A percentile compares a stretch with the other conserved stretches of the same genome.
Conservation (phyloP, 1,140 invertebrate genomes). For the Armadillidium nasatum region DNA sequence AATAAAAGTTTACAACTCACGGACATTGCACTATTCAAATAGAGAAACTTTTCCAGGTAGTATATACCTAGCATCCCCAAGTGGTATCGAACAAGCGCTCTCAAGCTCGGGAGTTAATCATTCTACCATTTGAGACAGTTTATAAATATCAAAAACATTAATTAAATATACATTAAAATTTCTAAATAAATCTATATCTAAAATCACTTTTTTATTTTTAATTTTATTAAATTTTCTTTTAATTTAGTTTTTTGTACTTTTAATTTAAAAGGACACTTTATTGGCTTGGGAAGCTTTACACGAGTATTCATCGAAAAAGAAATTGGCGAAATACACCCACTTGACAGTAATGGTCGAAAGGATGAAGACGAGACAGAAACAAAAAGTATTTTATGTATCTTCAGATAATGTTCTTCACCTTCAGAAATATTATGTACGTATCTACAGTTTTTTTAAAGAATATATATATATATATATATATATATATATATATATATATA, state of each 20-base stretch:
- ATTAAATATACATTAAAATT: too few species aligned
- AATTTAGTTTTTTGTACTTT: slow-evolving; percentile 26
- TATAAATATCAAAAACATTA: too few species aligned
- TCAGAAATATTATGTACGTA: slow-evolving; percentile 30
- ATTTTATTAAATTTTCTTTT: slow-evolving; percentile 20
- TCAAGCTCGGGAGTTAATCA: too few species aligned
- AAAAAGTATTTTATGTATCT: slow-evolving; percentile 66
- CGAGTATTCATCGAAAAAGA: slow-evolving; percentile 78
- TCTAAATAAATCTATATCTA: too few species aligned
- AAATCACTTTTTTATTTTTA: slow-evolving; percentile 5
- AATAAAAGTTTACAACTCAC: too few species aligned
- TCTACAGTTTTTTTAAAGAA: neutral
- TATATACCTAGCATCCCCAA: too few species aligned
- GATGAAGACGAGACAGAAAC: slow-evolving; percentile 66
- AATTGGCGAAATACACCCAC: slow-evolving; percentile 79
- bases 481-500: too few species aligned
- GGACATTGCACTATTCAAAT: too few species aligned
- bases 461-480: too few species aligned
- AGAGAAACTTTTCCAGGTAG: too few species aligned
- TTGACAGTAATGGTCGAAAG: slow-evolving; percentile 76
- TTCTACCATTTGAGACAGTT: too few species aligned
- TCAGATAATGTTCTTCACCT: slow-evolving; percentile 56
- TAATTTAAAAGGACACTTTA: slow-evolving; percentile 66
- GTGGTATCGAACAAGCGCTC: too few species aligned
- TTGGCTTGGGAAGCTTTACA: slow-evolving; percentile 57